A percentile compares a stretch with the other conserved stretches of the same genome.
phyloP scores from a whole-genome alignment of 2,113 vertebrate species.

The Chaetura pelagica region DNA sequence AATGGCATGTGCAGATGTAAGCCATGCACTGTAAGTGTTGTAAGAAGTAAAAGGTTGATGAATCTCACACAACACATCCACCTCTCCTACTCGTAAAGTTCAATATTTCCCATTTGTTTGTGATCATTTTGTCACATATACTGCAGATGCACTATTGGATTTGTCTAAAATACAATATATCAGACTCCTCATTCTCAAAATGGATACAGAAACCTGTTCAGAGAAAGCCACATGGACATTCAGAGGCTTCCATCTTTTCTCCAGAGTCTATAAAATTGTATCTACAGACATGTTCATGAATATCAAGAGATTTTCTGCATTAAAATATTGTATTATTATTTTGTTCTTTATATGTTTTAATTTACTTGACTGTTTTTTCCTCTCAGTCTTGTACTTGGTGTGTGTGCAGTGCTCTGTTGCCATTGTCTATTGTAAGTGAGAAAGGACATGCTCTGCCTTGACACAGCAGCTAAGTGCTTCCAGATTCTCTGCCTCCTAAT shows the following conservation, averaged over 20 bases:
- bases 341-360: neutral
- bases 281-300: neutral
- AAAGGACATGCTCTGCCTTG: neutral
- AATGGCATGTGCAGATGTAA: neutral
- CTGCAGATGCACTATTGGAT: neutral
- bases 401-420: neutral
- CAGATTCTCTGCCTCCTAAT: neutral
- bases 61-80: neutral
- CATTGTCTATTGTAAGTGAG: neutral
- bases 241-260: neutral
- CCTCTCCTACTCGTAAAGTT: neutral
- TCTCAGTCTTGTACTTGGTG: neutral
- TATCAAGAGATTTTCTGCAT: neutral
- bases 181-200: neutral
- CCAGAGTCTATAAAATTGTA: neutral
- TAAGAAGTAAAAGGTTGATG: neutral
- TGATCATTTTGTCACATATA: neutral
- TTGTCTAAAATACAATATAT: neutral
- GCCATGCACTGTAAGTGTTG: accelerated
- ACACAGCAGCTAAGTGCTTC: neutral
- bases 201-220: neutral
- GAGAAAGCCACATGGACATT: neutral
- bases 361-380: neutral
- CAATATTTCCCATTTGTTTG: neutral
- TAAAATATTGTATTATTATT: neutral